Evolutionary conservation across 2,888 invertebrate genomes (phyloP).

Genomic region (Euplexia lucipara): DNA sequence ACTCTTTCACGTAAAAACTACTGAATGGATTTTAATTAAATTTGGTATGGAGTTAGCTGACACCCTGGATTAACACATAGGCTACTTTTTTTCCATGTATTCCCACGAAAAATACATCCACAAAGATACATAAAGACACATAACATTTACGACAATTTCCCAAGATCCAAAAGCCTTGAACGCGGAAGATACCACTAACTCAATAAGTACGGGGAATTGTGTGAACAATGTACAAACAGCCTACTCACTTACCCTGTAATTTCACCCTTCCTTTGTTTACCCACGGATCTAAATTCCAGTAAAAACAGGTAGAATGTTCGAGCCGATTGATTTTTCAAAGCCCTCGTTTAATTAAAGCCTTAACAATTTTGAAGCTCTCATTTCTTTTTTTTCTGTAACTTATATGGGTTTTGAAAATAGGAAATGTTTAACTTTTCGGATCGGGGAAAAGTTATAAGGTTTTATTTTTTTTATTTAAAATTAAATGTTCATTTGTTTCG

Average conservation of each 20-base stretch:
- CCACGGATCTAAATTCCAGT: conserved; percentile 6
- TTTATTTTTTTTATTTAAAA: too few relatives aligned
- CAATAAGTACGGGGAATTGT: conserved; percentile 20
- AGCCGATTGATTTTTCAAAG: conserved; percentile 41
- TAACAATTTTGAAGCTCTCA: conserved; percentile 20
- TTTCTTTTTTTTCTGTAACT: conserved; percentile 22
- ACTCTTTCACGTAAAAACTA: too few relatives aligned
- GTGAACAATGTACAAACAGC: conserved; percentile 23
- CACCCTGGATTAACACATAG: too few relatives aligned
- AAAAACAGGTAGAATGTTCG: conserved; percentile 13
- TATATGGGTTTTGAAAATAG: conserved; percentile 6
- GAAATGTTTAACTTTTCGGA: conserved; percentile 34
- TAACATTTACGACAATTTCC: conserved; percentile 7
- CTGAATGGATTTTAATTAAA: too few relatives aligned
- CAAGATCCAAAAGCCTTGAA: conserved; percentile 12
- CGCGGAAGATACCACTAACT: conserved; percentile 29
- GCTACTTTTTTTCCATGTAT: too few relatives aligned
- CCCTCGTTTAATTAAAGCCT: conserved; percentile 37
- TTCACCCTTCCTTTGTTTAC: conserved; percentile 21
- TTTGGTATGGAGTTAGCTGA: too few relatives aligned
- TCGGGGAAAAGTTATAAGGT: conserved; percentile 10
- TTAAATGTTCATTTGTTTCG: too few relatives aligned
- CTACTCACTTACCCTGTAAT: neutral
- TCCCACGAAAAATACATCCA: too few relatives aligned
- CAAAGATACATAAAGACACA: neutral